Base-by-base conservation (phyloP, 1,140 invertebrate species). In the Cheumatopsyche charites region DNA sequence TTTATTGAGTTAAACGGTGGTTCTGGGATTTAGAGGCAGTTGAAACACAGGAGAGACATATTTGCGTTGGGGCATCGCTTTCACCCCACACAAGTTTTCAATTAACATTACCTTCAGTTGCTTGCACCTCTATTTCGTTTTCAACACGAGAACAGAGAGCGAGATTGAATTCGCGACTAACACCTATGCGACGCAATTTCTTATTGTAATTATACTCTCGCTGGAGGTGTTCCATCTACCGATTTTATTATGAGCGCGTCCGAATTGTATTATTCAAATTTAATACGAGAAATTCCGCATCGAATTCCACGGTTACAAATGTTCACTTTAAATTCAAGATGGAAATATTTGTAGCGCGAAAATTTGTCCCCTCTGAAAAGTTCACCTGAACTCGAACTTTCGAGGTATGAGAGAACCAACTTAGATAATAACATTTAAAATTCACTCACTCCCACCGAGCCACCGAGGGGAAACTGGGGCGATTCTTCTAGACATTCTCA, bases 91-190 rank as follows among this genome's bases (percentile, higher is more conserved):
- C 58, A 75, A 69, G 70, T 75, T 75, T 75, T 72, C 73, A 75
- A 75, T 75, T 75, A 75, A 75, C 67, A 75, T 75, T 75, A 75
- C 70, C 73, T 75, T 67, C 73, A 75, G 65, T 72, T 70, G 55
- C 73, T 45, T 75, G 73, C 70, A 69, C 68, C 62, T 67, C 43
- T 47, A 62, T 61, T 68, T 68, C 66, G 66, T 68, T 36, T 49
- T 67, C 17, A n/a, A 25, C 42, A 23, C 36, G 4, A 25, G 55
- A 58, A 58, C 55, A 26, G 55, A 25, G 19, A 58, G 7, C 47
- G 55, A 58, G 23, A 58, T 58, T 58, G 55, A 23, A 58, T 25
- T 58, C 55, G 55, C 55, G 4, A 17, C 21, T 19, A 23, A 58
- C 55, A 58, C 55, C 19, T 58, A 58, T 25, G 42, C 62, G 15